These are phyloP conservation scores for Darevskia mixta DNA, from an alignment of 2,797 vertebrate species.

Conservation along the genomic window DNA sequence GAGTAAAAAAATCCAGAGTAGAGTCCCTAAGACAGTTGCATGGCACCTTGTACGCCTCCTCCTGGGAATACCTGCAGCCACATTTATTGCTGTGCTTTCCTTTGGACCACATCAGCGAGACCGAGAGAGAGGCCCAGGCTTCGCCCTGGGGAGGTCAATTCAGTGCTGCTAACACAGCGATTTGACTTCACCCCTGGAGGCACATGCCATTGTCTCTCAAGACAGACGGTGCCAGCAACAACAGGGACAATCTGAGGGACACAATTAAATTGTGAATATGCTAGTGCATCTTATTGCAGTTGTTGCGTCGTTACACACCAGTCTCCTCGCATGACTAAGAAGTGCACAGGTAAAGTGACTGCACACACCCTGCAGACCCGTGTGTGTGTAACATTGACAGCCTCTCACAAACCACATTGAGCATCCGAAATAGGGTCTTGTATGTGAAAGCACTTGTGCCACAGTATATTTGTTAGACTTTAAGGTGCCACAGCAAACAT, in stretches of 20 bases:
- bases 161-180: too few relatives aligned
- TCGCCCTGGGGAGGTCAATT: too few relatives aligned
- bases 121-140: too few relatives aligned
- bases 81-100: too few relatives aligned
- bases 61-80: too few relatives aligned
- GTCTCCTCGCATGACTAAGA: neutral
- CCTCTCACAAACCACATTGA: neutral
- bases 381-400: neutral
- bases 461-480: neutral
- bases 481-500: neutral
- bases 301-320: neutral
- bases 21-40: too few relatives aligned
- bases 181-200: too few relatives aligned
- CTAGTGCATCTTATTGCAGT: neutral
- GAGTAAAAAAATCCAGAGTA: too few relatives aligned
- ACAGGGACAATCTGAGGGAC: neutral
- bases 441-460: neutral
- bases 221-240: too few relatives aligned
- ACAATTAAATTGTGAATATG: neutral
- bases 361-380: neutral
- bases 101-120: too few relatives aligned
- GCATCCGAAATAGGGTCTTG: neutral
- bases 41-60: too few relatives aligned
- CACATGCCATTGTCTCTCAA: too few relatives aligned
- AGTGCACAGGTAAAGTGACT: neutral